Conservation (phyloP, 2,113 vertebrate species). For the cat (Felis catus) region F.catus_Fca126_mat1.0 CM031419.1:207688001-207688500, state of each 20-base stretch:
- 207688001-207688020: too few relatives aligned
- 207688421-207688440: background rate
- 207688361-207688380: background rate
- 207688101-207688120: background rate
- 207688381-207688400: background rate
- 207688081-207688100: background rate
- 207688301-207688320: background rate
- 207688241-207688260: background rate
- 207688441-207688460: slow-evolving; percentile 8
- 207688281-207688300: background rate
- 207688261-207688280: slow-evolving; percentile 12
- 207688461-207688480: slow-evolving; percentile 15
- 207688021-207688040: too few relatives aligned
- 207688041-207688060: too few relatives aligned
- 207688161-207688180: background rate
- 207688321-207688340: background rate
- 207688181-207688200: background rate
- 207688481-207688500: background rate
- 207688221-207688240: slow-evolving; percentile 1
- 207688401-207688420: background rate
- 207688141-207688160: slow-evolving; percentile 5
- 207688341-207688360: background rate
- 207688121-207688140: background rate
- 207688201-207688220: background rate
- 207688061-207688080: too few relatives aligned